Conservation (phyloP, 2,797 vertebrate species). For the Carcharodon carcharias region DNA sequence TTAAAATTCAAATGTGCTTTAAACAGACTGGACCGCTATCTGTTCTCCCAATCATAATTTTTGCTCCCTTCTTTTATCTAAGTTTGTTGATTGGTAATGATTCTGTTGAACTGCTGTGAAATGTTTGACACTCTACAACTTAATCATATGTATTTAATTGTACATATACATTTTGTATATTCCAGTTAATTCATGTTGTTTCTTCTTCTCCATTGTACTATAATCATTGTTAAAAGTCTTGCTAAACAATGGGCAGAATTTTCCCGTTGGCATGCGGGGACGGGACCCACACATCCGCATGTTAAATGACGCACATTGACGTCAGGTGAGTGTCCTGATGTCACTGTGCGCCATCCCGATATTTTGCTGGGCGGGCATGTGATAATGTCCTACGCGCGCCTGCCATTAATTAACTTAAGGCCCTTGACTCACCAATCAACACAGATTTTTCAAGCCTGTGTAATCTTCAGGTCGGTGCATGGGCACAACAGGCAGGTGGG, state of each 20-base stretch:
- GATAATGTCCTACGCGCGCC: too few species aligned
- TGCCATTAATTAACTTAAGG: too few species aligned
- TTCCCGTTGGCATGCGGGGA: too few species aligned
- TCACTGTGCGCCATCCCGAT: too few species aligned
- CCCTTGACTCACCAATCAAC: too few species aligned
- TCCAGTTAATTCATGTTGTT: background rate
- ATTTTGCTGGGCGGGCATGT: too few species aligned
- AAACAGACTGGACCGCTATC: background rate
- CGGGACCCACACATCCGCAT: too few species aligned
- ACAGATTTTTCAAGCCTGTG: too few species aligned
- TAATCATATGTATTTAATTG: conserved; percentile 4
- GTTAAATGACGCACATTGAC: too few species aligned
- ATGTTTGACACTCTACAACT: background rate
- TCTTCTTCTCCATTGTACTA: background rate
- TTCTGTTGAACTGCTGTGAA: background rate
- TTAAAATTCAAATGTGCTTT: background rate
- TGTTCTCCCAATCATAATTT: background rate
- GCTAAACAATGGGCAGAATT: background rate
- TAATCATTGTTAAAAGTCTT: background rate
- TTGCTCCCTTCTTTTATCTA: background rate
- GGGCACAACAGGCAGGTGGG: too few species aligned
- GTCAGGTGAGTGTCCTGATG: too few species aligned
- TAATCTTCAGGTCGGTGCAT: too few species aligned
- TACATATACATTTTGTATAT: background rate
- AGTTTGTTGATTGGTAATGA: background rate